Evolutionary conservation across 2,113 vertebrate species (phyloP), one percentile per base, ranked within the genome.

Genomic region (Nicator chloris): DNA sequence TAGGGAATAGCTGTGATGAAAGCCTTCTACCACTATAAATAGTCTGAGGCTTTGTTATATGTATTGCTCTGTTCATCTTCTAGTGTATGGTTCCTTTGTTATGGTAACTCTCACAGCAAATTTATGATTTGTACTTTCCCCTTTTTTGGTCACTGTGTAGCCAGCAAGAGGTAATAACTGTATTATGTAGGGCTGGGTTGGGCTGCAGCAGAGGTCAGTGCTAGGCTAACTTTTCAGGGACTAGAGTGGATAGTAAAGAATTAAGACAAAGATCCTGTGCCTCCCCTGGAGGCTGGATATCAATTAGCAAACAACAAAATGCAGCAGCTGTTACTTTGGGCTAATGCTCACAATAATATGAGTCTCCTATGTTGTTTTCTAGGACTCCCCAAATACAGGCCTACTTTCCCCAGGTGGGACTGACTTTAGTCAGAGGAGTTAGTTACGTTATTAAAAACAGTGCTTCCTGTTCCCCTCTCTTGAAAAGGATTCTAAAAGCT

Each of bases 111-210:
- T 95, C 3, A 26, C 1, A 6, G 39, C 8, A 18, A 42, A 42
- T 84, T 40, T 79, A 11, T 26, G 27, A 82, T 14, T 42, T 20
- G 5, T 6, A 10, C 16, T 53, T 90, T 79, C 37, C 26, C 15
- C 50, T 49, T 80, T 37, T 56, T 86, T 82, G 59, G 45, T 82
- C 17, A 40, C 31, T 53, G 51, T n/a, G 14, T 45, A 83, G 72
- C 50, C 72, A 91, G 50, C 35, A 49, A 75, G 42, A 26, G 39
- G 28, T 11, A 83, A 33, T 10, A 19, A 69, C 39, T 80, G 21
- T 64, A 14, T 37, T 26, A 3, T 1, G 12, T 4, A 3, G 16
- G 0, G 1, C 51, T 75, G 56, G 27, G 37, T 24, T 45, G 30
- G 10, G 15, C 51, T 76, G 45, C 35, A 78, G 51, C 53, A 54